phyloP scores from a whole-genome alignment of 2,797 vertebrate species.

The Acrossocheilus fasciatus region DNA sequence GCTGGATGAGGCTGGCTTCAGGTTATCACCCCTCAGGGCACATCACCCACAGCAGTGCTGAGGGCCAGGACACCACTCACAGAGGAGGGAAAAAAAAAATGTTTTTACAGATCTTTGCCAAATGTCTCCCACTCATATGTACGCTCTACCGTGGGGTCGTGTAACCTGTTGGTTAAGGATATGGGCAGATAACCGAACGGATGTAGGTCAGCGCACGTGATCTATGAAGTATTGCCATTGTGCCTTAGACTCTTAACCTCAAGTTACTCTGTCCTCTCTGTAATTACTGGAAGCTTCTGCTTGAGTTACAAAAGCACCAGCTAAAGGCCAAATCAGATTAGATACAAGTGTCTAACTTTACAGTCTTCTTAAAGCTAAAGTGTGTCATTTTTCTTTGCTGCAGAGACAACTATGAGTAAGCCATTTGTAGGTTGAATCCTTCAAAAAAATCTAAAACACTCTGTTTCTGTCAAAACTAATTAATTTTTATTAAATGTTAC shows the following conservation, averaged over 20 bases:
- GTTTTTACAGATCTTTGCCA: background rate
- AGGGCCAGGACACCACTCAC: background rate
- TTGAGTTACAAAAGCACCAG: constrained; percentile 9
- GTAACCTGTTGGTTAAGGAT: background rate
- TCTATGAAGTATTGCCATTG: background rate
- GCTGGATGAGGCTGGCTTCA: constrained; percentile 17
- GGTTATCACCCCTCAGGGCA: constrained; percentile 31
- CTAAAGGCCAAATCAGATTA: constrained; percentile 11
- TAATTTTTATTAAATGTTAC: no score
- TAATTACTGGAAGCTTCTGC: constrained; percentile 18
- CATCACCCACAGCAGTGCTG: constrained; percentile 7
- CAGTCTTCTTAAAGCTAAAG: background rate
- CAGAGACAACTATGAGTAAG: background rate
- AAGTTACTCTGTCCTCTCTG: background rate
- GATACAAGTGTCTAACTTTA: background rate
- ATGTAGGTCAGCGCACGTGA: background rate
- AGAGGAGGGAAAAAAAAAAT: background rate
- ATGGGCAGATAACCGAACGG: background rate
- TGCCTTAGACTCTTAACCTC: background rate
- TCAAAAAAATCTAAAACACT: background rate
- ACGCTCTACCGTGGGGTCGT: background rate
- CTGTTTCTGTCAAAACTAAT: background rate
- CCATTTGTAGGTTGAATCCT: background rate
- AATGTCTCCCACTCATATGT: background rate
- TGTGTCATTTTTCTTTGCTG: background rate